Percentiles rank a stretch among this genome's conserved stretches.
Evolutionary conservation across 2,113 vertebrate genomes (phyloP).

Genomic region (Thalassoma bifasciatum): DNA sequence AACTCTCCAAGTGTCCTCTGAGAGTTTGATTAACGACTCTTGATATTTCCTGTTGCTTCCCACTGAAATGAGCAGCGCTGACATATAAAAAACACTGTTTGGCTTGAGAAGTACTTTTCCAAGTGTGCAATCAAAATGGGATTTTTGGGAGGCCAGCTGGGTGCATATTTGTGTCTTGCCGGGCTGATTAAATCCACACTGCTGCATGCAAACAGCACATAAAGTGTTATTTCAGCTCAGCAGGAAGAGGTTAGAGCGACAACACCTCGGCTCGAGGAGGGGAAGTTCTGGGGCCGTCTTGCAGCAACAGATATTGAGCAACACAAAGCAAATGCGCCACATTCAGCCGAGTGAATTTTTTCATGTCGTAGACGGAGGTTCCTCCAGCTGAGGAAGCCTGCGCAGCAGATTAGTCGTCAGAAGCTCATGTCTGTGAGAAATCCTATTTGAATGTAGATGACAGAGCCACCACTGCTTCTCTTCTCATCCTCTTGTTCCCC

Average conservation of each 20-base stretch:
- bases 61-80: neutral
- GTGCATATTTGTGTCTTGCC: constrained; percentile 12
- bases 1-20: neutral
- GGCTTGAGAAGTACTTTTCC: neutral
- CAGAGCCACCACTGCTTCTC: constrained; percentile 39
- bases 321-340: constrained; percentile 15
- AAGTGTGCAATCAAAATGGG: neutral
- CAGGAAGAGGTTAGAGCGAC: constrained; percentile 71
- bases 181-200: constrained; percentile 14
- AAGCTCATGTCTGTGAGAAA: constrained; percentile 32
- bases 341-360: constrained; percentile 4
- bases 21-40: constrained; percentile 2
- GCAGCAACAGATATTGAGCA: constrained; percentile 45
- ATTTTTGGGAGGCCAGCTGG: neutral
- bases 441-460: constrained; percentile 64
- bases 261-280: constrained; percentile 29
- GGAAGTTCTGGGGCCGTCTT: constrained; percentile 6
- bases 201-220: constrained; percentile 38
- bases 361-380: neutral
- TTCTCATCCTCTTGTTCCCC: constrained; percentile 23
- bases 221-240: constrained; percentile 57
- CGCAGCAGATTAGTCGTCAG: constrained; percentile 5
- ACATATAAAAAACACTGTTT: neutral
- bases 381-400: neutral
- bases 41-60: constrained; percentile 28